Base-by-base conservation (phyloP, 1,140 invertebrate genomes). In the Bombyx mandarina region DNA sequence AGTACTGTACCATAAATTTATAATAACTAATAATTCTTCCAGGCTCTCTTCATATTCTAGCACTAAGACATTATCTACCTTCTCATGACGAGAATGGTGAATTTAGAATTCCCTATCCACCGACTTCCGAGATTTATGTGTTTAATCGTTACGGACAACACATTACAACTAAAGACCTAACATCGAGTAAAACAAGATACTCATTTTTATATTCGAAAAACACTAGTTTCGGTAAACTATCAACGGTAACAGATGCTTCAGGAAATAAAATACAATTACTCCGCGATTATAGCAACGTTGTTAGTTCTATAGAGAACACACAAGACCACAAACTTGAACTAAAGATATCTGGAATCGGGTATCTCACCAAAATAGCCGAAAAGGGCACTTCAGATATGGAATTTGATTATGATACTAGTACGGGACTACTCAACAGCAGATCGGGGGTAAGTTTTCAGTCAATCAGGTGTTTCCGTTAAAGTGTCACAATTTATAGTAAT, bases 171-270 rank as follows among this genome's bases (percentile, higher is more conserved):
- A 96, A 96, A 79, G 96, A 98, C 82, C 89, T 98, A 47, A 94
- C 97, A 46, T 98, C 97, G 1, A 95, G 95, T 35, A 95, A 96
- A 88, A 95, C 94, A 1, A 91, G 96, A 71, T 99, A 98, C 80
- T 95, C 96, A 42, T 99, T 99, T 88, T 90, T 97, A 1, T 99
- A 99, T 85, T 98, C 94, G 18, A 98, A 98, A 77, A 99, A 99
- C 72, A 98, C 97, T 2, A 97, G 95, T 74, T 97, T 98, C 72
- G 97, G 97, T 1, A 97, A 97, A 79, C 88, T 99, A 22, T 96
- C 94, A 1, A 96, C 94, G 4, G 95, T 99, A 0, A 96, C 94
- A 1, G 97, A 98, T 83, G 94, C 94, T 52, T 95, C 95, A 10
- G 96, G 96, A 10, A 98, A 98, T 77, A 97, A 98, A 88, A 95